phyloP scores from a whole-genome alignment of 2,797 vertebrate genomes.

The Podarcis lilfordi region DNA sequence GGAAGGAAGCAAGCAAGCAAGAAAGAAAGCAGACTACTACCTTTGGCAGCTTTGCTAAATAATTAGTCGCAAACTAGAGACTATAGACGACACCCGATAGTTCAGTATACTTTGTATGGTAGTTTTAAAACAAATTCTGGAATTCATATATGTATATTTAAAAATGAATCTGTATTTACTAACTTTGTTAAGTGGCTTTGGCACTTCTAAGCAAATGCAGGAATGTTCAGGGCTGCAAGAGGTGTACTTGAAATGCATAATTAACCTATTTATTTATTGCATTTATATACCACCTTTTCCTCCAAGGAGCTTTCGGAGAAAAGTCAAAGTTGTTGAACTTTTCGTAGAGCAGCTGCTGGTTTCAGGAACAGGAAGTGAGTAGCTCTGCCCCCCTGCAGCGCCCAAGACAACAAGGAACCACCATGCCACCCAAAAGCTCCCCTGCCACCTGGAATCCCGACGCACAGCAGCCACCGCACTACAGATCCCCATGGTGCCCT shows the following conservation, averaged over 20 bases:
- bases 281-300: too few relatives aligned
- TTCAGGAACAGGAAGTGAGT: too few relatives aligned
- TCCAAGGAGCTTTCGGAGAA: too few relatives aligned
- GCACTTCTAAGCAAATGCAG: background rate
- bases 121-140: constrained; percentile 41
- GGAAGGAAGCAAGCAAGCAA: background rate
- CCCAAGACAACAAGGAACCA: too few relatives aligned
- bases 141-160: constrained; percentile 18
- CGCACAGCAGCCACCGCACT: too few relatives aligned
- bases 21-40: constrained; percentile 39
- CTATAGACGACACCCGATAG: constrained; percentile 44
- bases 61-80: constrained; percentile 49
- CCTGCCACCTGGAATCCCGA: too few relatives aligned
- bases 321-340: too few relatives aligned
- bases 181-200: constrained; percentile 36
- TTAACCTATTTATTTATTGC: background rate
- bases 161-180: constrained; percentile 26
- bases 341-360: too few relatives aligned
- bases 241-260: constrained; percentile 37
- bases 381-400: too few relatives aligned
- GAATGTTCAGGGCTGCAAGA: constrained; percentile 37
- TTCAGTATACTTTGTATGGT: background rate
- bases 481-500: too few relatives aligned
- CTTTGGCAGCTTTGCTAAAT: constrained; percentile 41
- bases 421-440: too few relatives aligned